These are phyloP conservation scores for Heliconius melpomene DNA, from an alignment of 1,140 invertebrate genomes.

Conservation along the genomic window DNA sequence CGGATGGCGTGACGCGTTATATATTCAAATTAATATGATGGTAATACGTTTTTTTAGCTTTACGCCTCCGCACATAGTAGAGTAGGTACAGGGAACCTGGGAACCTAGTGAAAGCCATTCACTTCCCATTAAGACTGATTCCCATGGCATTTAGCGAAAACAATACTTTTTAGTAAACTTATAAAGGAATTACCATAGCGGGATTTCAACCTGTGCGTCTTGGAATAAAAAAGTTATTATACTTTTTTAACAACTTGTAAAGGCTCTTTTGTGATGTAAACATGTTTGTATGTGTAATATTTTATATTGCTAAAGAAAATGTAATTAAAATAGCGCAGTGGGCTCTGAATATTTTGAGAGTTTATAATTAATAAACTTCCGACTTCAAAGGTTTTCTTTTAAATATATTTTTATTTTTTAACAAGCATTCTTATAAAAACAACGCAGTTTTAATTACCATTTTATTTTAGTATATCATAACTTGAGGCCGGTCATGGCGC, in stretches of 20 bases:
- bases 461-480: slow-evolving; percentile 40
- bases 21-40: slow-evolving; percentile 43
- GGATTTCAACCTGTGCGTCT: no score
- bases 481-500: no score
- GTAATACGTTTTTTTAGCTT: background rate
- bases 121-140: no score
- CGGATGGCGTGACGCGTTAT: slow-evolving; percentile 59
- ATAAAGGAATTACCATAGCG: no score
- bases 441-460: background rate
- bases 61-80: no score
- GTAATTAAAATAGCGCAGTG: background rate
- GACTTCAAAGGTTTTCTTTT: background rate
- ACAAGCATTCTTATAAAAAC: background rate
- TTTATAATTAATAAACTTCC: background rate
- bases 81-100: no score
- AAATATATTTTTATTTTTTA: slow-evolving; percentile 52
- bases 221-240: no score
- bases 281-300: no score
- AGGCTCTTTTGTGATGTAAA: background rate
- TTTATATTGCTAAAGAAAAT: background rate
- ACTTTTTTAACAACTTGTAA: no score
- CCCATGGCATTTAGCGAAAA: no score
- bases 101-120: no score
- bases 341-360: background rate
- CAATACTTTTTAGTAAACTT: no score